phyloP scores from a whole-genome alignment of 1,140 invertebrate genomes.

The Lordiphosa mommai region DNA sequence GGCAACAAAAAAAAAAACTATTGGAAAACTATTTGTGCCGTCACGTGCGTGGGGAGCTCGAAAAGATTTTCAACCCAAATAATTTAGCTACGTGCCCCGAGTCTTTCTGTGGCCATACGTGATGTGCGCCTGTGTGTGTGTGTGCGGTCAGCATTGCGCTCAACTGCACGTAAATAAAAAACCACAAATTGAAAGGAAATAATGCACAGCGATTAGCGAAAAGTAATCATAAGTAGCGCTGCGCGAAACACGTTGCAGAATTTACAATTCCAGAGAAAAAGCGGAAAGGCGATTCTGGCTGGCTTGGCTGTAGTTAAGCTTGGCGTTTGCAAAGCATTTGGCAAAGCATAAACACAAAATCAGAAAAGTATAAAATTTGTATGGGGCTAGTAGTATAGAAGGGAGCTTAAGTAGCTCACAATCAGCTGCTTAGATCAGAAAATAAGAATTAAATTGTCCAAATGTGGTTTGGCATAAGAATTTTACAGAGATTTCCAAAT shows the following conservation, averaged over 20 bases:
- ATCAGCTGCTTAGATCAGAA: too few relatives aligned
- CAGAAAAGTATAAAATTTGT: too few relatives aligned
- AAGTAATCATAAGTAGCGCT: slow-evolving; percentile 68
- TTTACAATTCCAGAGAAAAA: slow-evolving; percentile 34
- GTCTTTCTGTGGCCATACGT: slow-evolving; percentile 5
- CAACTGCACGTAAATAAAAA: slow-evolving; percentile 65
- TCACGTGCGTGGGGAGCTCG: slow-evolving; percentile 54
- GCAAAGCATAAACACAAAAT: too few relatives aligned
- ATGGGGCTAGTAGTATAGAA: too few relatives aligned
- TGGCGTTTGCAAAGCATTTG: too few relatives aligned
- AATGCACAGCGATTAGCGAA: slow-evolving; percentile 72
- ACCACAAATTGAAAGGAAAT: slow-evolving; percentile 74
- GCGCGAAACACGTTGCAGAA: slow-evolving; percentile 45
- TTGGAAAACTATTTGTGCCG: slow-evolving; percentile 67
- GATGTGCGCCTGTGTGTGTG: slow-evolving; percentile 18
- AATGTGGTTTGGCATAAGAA: too few relatives aligned
- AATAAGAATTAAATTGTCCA: too few relatives aligned
- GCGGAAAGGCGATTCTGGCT: not conserved
- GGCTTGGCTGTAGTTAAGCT: too few relatives aligned
- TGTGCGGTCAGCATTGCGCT: slow-evolving; percentile 48
- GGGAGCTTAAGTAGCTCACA: too few relatives aligned
- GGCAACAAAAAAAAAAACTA: slow-evolving; percentile 23
- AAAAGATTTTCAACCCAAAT: slow-evolving; percentile 66
- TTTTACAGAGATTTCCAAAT: too few relatives aligned
- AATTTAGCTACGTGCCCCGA: slow-evolving; percentile 63